Base-by-base conservation (phyloP, 2,797 vertebrate species). In the Artibeus jamaicensis region DNA sequence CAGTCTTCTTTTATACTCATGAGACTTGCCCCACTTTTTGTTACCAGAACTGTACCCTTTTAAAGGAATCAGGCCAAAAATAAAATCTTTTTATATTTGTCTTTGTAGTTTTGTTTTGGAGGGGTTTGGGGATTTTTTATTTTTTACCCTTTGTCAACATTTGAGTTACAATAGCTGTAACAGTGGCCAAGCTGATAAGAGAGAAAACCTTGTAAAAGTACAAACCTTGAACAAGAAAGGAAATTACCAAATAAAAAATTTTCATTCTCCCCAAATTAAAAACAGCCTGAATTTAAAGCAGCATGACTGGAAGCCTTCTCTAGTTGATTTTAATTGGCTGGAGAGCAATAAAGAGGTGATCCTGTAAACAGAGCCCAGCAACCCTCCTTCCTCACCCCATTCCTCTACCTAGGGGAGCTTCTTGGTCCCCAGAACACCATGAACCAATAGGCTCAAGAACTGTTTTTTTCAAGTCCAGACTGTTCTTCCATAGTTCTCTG, bases 111-210 rank as follows among this genome's bases (percentile, higher is more conserved):
- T 91, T 83, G 83, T 93, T 90, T 86, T 93, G 81, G 42, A 86
- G 55, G 46, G 32, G 34, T 32, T 86, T 39, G 16, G 65, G n/a
- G 73, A 34, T 21, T 42, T 11, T 57, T 50, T n/a, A 19, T 21
- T 70, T n/a, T 44, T 39, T 14, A 9, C 34, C 32, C 62, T 94
- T 95, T 91, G 94, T 97, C 94, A 84, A 74, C 76, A 87, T 81
- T 70, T 86, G 55, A 93, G 94, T 67, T 68, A 97, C 95, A 97
- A 96, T 96, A 95, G 91, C 84, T 55, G 62, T 57, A 9, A 59
- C 86, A 8, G 14, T n/a, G 50, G 93, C 91, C 94, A 95, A 95
- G 96, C 81, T 94, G 93, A 97, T 97, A 96, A 97, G 96, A 95
- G 76, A 48, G 39, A 73, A 93, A 91, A 57, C 46, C 79, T 81